Evolutionary conservation across 2,797 vertebrate genomes (phyloP), one percentile per base, ranked within the genome.

Genomic region (Premnoplex brunnescens): DNA sequence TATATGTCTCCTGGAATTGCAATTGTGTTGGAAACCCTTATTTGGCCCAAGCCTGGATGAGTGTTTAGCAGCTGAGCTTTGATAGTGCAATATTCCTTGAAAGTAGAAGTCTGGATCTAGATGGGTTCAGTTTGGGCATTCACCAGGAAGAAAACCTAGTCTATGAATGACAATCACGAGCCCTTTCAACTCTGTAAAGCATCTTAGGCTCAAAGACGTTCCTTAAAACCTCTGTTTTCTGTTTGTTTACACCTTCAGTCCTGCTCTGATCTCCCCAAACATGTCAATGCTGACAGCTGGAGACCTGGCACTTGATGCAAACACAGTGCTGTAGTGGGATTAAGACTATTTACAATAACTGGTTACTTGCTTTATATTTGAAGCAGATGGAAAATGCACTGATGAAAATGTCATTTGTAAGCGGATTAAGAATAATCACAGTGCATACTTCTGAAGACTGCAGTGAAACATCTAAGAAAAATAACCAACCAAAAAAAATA

Each of bases 261-360:
- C 43, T 54, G 37, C 76, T 83, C 78, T 88, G 86, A 80, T 89
- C 68, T 77, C 24, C 46, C 54, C 0, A 0, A 71, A 75, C 37
- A 30, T 19, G 30, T 82, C 52, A 56, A 7, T 30, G 32, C 34
- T 4, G 54, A 64, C 82, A 88, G 85, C 75, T 94, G 91, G 85
- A 73, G 64, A 66, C 74, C 78, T 91, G 89, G 49, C 44, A 48
- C 27, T 83, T 23, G 46, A 75, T 68, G n/a, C 69, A 96, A 95
- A 97, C 79, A 96, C 28, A 74, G 64, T 30, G 30, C 36, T 89
- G 54, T 24, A 60, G 52, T 32, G 49, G 91, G 75, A 92, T 93
- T 94, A 92, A 81, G 66, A 54, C 59, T 93, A 95, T 95, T 93
- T 96, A 97, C 72, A 71, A 10, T 79, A 80, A 83, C 49, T 39